Conservation (phyloP, 1,140 invertebrate genomes). For the Nomia melanderi region DNA sequence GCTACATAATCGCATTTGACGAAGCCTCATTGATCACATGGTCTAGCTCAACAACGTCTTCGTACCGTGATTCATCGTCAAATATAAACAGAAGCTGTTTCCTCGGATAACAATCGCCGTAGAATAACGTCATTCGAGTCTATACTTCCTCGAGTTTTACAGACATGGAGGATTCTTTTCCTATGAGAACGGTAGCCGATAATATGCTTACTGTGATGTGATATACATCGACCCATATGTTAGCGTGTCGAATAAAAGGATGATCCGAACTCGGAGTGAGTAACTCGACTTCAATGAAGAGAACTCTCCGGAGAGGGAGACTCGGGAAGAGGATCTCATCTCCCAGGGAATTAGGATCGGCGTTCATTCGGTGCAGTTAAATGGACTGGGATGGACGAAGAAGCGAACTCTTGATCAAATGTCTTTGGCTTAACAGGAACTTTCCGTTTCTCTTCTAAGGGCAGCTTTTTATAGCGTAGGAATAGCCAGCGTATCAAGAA, state of each 20-base stretch:
- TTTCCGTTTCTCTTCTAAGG: background rate
- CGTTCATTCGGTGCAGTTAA: background rate
- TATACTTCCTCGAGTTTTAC: background rate
- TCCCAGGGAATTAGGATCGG: background rate
- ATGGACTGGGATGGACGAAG: background rate
- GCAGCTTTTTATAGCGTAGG: background rate
- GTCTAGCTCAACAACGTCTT: background rate
- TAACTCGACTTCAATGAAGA: background rate
- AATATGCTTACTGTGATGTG: background rate
- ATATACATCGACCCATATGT: background rate
- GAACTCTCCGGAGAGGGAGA: background rate
- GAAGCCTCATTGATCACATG: background rate
- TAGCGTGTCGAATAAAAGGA: background rate
- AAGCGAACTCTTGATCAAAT: background rate
- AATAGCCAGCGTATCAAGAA: background rate
- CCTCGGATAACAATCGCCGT: background rate
- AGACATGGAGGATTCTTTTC: background rate
- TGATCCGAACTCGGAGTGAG: background rate
- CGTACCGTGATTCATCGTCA: background rate
- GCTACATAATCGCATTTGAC: too few species aligned
- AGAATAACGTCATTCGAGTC: background rate
- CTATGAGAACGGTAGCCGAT: background rate
- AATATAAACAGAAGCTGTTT: slow-evolving; percentile 3
- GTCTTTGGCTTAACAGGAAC: background rate
- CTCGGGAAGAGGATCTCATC: background rate